Conservation (phyloP, 2,797 vertebrate genomes). For the Pseudotriccus pelzelni region DNA sequence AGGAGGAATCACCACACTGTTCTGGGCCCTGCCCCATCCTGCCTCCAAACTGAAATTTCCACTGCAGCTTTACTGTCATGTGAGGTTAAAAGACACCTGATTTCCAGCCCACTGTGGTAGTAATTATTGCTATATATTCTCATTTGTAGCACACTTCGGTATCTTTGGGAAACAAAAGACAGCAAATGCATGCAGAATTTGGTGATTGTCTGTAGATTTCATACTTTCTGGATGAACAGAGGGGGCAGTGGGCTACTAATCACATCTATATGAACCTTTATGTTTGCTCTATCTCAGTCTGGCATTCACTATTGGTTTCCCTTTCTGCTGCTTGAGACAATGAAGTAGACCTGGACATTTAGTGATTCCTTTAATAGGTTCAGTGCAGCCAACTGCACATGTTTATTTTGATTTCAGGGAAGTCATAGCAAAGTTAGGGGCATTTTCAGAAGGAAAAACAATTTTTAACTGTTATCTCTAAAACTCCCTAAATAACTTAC, state of each 20-base stretch:
- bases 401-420: background rate
- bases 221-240: background rate
- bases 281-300: background rate
- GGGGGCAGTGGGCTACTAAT: background rate
- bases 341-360: background rate
- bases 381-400: background rate
- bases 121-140: background rate
- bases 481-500: background rate
- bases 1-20: background rate
- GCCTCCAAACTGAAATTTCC: background rate
- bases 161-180: background rate
- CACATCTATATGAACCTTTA: background rate
- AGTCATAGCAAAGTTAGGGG: background rate
- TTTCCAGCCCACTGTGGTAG: background rate
- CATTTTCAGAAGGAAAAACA: background rate
- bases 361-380: background rate
- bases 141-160: background rate
- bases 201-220: background rate
- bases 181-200: background rate
- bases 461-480: background rate
- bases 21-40: background rate
- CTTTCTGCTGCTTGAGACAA: background rate
- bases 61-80: background rate
- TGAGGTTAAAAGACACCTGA: background rate
- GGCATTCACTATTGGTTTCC: background rate